These are phyloP conservation scores for Lochmaea crataegi DNA, from an alignment of 2,888 invertebrate genomes.

Conservation along the genomic window DNA sequence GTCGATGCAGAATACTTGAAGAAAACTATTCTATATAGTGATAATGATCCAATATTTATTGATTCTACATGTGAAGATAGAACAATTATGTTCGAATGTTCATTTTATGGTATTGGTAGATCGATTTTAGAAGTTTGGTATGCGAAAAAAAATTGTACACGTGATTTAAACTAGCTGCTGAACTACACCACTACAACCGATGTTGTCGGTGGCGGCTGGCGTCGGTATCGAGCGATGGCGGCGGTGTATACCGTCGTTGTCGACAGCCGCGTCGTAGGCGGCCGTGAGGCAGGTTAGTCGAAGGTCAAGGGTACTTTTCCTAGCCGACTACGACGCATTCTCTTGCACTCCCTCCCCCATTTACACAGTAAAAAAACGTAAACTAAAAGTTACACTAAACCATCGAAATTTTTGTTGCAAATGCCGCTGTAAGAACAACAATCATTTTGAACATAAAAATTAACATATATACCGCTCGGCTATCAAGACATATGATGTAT, in stretches of 20 bases:
- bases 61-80: too few relatives aligned
- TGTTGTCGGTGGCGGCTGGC: constrained; percentile 46
- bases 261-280: constrained; percentile 47
- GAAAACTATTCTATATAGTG: too few relatives aligned
- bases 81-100: too few relatives aligned
- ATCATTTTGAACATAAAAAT: too few relatives aligned
- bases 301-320: constrained; percentile 62
- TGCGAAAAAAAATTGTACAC: neutral
- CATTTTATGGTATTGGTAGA: too few relatives aligned
- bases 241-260: constrained; percentile 48
- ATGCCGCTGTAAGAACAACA: too few relatives aligned
- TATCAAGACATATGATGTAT: too few relatives aligned
- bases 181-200: constrained; percentile 12
- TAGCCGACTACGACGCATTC: constrained; percentile 55
- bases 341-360: constrained; percentile 17
- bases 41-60: too few relatives aligned
- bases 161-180: neutral
- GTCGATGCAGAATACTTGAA: too few relatives aligned
- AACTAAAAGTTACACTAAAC: neutral
- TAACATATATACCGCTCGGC: too few relatives aligned
- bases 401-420: too few relatives aligned
- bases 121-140: too few relatives aligned
- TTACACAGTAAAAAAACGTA: constrained; percentile 14
- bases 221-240: constrained; percentile 55
- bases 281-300: constrained; percentile 65